Percentiles rank a stretch among this genome's conserved stretches.
phyloP scores from a whole-genome alignment of 2,888 invertebrate species.

The Polietes domitor region DNA sequence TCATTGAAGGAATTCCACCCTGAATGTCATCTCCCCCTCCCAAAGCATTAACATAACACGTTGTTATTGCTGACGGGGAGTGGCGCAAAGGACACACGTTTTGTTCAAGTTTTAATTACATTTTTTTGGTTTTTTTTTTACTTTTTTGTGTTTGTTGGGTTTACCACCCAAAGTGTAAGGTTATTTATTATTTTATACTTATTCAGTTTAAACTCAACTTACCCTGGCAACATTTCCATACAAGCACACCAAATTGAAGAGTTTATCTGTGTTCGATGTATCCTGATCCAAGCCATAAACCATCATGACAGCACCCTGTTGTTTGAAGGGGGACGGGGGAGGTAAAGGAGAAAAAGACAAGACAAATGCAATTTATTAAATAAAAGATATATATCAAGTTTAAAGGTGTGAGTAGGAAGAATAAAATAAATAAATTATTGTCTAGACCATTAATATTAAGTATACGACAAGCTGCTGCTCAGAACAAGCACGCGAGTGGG shows the following conservation, averaged over 20 bases:
- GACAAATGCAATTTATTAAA: slow-evolving; percentile 10
- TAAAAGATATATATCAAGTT: neutral
- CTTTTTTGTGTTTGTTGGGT: neutral
- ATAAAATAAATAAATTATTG: no score
- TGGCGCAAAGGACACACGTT: neutral
- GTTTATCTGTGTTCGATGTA: slow-evolving; percentile 96
- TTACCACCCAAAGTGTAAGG: neutral
- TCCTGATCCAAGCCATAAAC: slow-evolving; percentile 97
- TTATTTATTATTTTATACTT: no score
- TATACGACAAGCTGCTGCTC: neutral
- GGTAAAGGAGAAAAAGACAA: slow-evolving; percentile 72
- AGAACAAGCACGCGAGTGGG: no score
- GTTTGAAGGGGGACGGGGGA: neutral
- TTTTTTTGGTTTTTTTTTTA: slow-evolving; percentile 39
- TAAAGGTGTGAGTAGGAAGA: neutral
- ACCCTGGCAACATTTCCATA: slow-evolving; percentile 99
- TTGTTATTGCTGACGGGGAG: neutral
- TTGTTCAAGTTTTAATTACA: slow-evolving; percentile 8
- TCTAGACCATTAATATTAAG: neutral
- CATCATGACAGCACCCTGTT: slow-evolving; percentile 96
- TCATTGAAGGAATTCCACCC: neutral
- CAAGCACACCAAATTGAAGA: slow-evolving; percentile 99
- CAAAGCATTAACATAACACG: no score
- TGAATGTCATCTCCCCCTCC: neutral
- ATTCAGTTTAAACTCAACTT: slow-evolving; percentile 77